phyloP scores from a whole-genome alignment of 2,113 vertebrate species.

The Columbina picui region DNA sequence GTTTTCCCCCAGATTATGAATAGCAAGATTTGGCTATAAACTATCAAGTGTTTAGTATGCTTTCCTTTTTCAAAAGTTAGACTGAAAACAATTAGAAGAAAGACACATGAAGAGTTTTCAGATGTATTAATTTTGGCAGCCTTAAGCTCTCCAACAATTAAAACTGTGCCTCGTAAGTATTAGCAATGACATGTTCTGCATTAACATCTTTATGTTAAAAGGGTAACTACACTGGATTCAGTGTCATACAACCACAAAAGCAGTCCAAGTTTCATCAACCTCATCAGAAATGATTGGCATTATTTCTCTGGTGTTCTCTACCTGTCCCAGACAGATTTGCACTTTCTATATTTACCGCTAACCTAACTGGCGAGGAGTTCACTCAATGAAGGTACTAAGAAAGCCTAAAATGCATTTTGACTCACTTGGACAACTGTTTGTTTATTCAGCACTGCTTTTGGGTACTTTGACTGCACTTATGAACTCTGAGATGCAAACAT shows the following conservation, averaged over 20 bases:
- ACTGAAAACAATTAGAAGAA: not conserved
- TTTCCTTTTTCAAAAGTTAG: not conserved
- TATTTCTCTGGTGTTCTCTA: not conserved
- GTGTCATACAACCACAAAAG: not conserved
- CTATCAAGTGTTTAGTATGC: not conserved
- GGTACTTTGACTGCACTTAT: conserved; percentile 31
- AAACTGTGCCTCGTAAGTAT: not conserved
- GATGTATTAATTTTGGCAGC: not conserved
- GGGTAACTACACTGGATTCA: not conserved
- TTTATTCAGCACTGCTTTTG: conserved; percentile 47
- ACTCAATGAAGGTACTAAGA: not conserved
- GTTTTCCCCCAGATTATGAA: not conserved
- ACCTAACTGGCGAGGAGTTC: not conserved
- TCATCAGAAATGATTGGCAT: not conserved
- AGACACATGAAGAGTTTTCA: not conserved
- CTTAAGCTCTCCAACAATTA: not conserved
- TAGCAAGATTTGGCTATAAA: not conserved
- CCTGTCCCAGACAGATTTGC: not conserved
- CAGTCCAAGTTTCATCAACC: not conserved
- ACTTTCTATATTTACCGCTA: not conserved
- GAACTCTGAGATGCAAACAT: conserved; percentile 54
- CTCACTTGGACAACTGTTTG: conserved; percentile 23
- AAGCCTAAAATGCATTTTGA: not conserved
- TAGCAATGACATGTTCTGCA: not conserved
- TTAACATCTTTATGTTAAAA: not conserved